Conservation (phyloP, 1,140 invertebrate species). For the Drosophila miranda region DNA sequence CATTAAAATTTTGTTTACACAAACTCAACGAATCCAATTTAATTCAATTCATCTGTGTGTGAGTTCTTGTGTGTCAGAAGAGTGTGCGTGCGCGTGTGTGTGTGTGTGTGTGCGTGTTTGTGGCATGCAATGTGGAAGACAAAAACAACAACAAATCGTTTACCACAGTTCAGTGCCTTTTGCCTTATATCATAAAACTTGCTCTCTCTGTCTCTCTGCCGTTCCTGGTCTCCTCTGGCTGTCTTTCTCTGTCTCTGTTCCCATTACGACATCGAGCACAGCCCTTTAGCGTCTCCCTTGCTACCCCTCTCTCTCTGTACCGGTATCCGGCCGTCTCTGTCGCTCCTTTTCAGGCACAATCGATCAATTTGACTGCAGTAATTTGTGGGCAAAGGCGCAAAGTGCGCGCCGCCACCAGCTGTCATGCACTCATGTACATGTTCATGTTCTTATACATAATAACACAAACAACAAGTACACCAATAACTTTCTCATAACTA, state of each 20-base stretch:
- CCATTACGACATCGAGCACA: constrained; percentile 9
- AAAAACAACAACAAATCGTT: constrained; percentile 76
- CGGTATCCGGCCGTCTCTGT: constrained; percentile 13
- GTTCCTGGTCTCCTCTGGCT: neutral
- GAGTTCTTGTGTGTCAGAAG: constrained; percentile 7
- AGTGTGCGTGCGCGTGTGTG: constrained; percentile 1
- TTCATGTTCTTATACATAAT: neutral
- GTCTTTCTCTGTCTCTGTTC: constrained; percentile 13
- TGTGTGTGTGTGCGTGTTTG: constrained; percentile 40
- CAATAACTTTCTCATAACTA: constrained; percentile 39
- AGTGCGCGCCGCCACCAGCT: constrained; percentile 68
- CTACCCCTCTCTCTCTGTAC: neutral
- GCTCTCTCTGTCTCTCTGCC: neutral
- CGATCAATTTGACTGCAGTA: constrained; percentile 79
- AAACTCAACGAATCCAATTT: constrained; percentile 80
- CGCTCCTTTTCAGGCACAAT: constrained; percentile 60
- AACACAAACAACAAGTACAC: constrained; percentile 8
- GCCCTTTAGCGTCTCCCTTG: neutral
- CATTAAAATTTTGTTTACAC: constrained; percentile 81
- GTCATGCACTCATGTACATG: constrained; percentile 49
- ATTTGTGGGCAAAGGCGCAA: constrained; percentile 74
- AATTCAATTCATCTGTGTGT: constrained; percentile 72
- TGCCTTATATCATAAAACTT: constrained; percentile 74
- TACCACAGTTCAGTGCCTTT: constrained; percentile 73
- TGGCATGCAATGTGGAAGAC: constrained; percentile 61